Evolutionary conservation across 2,113 vertebrate species (phyloP), one percentile per base, ranked within the genome.

Genomic region (Gallinago media): DNA sequence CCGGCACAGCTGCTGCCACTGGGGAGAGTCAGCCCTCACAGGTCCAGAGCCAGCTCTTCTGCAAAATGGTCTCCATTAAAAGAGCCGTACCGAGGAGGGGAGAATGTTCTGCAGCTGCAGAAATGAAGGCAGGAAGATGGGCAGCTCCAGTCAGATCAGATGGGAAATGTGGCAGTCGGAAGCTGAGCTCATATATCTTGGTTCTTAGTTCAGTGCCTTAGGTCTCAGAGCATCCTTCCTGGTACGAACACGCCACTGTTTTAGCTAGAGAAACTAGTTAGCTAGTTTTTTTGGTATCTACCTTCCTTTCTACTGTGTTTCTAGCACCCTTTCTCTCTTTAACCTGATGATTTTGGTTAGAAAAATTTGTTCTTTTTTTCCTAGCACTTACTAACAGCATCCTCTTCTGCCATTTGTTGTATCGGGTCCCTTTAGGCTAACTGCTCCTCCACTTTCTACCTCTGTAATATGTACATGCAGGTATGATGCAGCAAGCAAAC

Each of bases 1-100:
- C 7, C 1, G 1, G 31, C 18, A 31, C 5, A 34, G 34, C 27
- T 1, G 1, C 32, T 65, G 32, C 15, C 17, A 5, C 21, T 23
- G 65, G 11, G 9, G 7, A 74, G 17, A 44, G 79, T 40, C 40
- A n/a, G 8, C 6, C 7, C 36, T 68, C 19, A 4, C 4, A 15
- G 15, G 3, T n/a, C 36, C 10, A 18, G 31, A 46, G 7, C 4
- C 31, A 23, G 22, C 11, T 82, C 15, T 76, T 77, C 46, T 68
- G 20, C 12, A 70, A 46, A 76, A 73, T 6, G 1, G 9, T 47
- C 23, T 34, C 19, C 25, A 9, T 40, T 42, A 38, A 55, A 67
- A 58, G 11, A 65, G 40, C 9, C 32, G 2, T 34, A 40, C 11
- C 1, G 1, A 50, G 8, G 22, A 54, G 9, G 12, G 20, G 4